Percentiles rank a stretch among this genome's conserved stretches.
phyloP scores from a whole-genome alignment of 2,797 vertebrate species.

The Atherinosoma microstoma region DNA sequence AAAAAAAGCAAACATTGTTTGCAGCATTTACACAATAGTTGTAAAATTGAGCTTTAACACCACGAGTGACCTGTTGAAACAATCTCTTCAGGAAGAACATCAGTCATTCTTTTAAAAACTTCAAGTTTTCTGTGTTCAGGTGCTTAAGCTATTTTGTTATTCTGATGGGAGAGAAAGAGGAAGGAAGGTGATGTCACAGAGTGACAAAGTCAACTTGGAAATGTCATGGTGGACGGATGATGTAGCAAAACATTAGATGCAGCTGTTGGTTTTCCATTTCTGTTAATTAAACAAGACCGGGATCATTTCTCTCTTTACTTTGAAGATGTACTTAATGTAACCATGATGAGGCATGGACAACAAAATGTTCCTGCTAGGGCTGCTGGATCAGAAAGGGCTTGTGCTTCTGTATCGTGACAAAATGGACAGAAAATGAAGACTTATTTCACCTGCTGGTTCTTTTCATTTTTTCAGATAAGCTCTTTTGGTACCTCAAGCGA shows the following conservation, averaged over 20 bases:
- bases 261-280: background rate
- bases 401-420: background rate
- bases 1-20: background rate
- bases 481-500: background rate
- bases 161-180: background rate
- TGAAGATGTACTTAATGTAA: background rate
- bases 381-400: background rate
- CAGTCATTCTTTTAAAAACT: background rate
- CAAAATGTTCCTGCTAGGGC: background rate
- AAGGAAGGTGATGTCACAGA: conserved; percentile 2
- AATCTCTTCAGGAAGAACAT: conserved; percentile 1
- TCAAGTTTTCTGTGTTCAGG: conserved; percentile 1
- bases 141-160: background rate
- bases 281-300: background rate
- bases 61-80: background rate
- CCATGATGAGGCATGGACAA: background rate
- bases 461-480: background rate
- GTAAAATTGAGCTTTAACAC: background rate
- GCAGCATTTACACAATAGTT: background rate
- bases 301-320: background rate
- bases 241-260: background rate
- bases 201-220: background rate
- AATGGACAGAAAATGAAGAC: background rate
- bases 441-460: background rate
- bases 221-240: background rate